A percentile compares a stretch with the other conserved stretches of the same genome.
Conservation (phyloP, 1,140 invertebrate genomes). For the Aphelinus certus region DNA sequence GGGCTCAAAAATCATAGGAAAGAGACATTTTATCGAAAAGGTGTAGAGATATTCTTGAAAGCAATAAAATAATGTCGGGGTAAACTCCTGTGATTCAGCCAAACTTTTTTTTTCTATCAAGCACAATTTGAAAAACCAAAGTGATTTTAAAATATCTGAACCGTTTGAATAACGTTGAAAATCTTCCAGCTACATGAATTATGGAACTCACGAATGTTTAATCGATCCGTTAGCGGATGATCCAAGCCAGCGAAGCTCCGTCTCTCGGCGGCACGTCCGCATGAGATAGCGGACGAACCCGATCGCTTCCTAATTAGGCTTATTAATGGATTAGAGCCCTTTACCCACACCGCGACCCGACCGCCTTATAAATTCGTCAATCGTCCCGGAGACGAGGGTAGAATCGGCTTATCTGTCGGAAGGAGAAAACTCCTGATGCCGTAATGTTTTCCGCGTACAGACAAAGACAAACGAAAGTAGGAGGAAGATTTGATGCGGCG, state of each 20-base stretch:
- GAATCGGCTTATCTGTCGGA: neutral
- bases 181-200: neutral
- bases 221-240: conserved; percentile 3
- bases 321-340: conserved; percentile 25
- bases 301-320: conserved; percentile 18
- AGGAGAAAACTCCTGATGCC: neutral
- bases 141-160: no score
- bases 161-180: no score
- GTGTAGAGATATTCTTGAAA: no score
- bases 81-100: no score
- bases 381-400: neutral
- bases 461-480: neutral
- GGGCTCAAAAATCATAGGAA: no score
- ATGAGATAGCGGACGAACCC: conserved; percentile 2
- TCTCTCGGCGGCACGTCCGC: neutral
- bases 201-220: conserved; percentile 8
- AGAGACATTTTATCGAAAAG: no score
- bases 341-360: no score
- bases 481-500: neutral
- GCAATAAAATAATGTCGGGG: no score
- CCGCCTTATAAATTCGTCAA: conserved; percentile 15
- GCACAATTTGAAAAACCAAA: no score
- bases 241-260: conserved; percentile 4
- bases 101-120: no score
- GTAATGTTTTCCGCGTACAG: neutral